phyloP scores from a whole-genome alignment of 2,888 invertebrate species.

The Drosophila picticornis region DNA sequence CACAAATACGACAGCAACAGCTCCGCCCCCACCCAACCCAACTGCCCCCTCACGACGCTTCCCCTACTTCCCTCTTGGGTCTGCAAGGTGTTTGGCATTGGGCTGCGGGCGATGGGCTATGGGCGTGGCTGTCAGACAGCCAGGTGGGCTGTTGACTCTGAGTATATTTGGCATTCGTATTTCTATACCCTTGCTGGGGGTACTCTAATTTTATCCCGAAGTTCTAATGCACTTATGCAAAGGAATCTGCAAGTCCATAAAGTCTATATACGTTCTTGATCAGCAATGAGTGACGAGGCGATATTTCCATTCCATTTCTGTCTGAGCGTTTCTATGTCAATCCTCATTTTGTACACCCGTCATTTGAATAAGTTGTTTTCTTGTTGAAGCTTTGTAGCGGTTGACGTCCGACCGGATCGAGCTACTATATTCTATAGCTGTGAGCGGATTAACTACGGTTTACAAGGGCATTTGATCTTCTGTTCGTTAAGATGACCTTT shows the following conservation, averaged over 20 bases:
- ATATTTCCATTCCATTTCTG: background rate
- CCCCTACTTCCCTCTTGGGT: background rate
- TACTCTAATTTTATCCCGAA: background rate
- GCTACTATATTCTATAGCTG: background rate
- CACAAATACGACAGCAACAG: conserved; percentile 59
- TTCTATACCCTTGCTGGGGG: background rate
- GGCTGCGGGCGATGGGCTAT: conserved; percentile 17
- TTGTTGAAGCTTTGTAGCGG: background rate
- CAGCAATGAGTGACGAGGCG: background rate
- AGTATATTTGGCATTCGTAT: conserved; percentile 18
- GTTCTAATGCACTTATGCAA: background rate
- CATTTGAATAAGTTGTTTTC: background rate
- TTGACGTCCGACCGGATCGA: background rate
- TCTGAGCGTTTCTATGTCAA: background rate
- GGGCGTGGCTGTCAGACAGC: conserved; percentile 28
- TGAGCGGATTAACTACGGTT: background rate
- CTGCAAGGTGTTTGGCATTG: conserved; percentile 6
- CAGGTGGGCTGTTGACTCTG: conserved; percentile 35
- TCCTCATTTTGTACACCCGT: background rate
- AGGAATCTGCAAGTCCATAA: background rate
- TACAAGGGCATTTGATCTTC: background rate
- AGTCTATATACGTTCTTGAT: background rate
- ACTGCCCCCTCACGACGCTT: no score
- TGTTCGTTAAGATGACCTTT: background rate
- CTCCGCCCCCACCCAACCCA: background rate